These are phyloP conservation scores for Rugalucina vietnamica DNA, from an alignment of 2,888 invertebrate species.

Conservation along the genomic window DNA sequence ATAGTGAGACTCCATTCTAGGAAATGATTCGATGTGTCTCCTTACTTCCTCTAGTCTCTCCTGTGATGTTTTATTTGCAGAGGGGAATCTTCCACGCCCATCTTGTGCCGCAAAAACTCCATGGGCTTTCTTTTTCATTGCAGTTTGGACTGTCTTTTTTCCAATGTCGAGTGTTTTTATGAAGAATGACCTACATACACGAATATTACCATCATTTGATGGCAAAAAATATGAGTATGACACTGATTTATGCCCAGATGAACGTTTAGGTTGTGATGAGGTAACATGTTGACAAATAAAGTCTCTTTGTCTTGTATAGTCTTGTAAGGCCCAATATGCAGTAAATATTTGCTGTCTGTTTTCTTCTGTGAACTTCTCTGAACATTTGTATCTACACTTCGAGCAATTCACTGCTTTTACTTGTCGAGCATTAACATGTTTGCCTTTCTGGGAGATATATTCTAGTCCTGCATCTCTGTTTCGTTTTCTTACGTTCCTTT, in stretches of 20 bases:
- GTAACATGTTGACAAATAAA: neutral
- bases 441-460: neutral
- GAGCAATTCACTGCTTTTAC: neutral
- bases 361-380: neutral
- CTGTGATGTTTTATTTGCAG: neutral
- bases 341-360: neutral
- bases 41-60: neutral
- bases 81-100: neutral
- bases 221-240: neutral
- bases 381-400: neutral
- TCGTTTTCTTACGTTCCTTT: neutral
- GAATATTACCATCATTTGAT: neutral
- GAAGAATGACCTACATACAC: neutral
- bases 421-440: neutral
- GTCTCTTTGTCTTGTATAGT: neutral
- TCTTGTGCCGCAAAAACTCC: neutral
- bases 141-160: neutral
- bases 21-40: conserved; percentile 3
- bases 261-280: neutral
- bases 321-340: neutral
- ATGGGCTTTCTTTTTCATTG: neutral
- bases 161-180: neutral
- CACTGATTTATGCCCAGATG: neutral
- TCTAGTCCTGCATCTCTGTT: neutral
- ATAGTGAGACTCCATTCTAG: conserved; percentile 18